These are phyloP conservation scores for Eucidaris tribuloides DNA, from an alignment of 35 echinoderm and acorn worm species.

Conservation along the genomic window DNA sequence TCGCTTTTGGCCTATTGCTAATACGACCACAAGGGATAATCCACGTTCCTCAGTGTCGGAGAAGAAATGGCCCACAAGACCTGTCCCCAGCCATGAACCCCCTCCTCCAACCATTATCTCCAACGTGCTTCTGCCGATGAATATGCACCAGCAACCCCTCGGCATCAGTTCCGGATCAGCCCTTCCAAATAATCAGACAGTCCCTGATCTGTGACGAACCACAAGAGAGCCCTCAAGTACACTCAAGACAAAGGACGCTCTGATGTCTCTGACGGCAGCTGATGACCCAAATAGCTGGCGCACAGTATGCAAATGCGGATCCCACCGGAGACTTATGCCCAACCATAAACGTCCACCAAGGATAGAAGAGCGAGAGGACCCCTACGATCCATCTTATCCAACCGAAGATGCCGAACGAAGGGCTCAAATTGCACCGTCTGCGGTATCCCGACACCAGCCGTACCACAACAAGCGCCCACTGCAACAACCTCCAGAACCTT, in stretches of 20 bases:
- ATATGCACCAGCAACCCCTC: neutral
- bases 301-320: slow-evolving; percentile 87
- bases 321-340: slow-evolving; percentile 49
- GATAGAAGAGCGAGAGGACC: slow-evolving; percentile 74
- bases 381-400: slow-evolving; percentile 89
- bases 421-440: neutral
- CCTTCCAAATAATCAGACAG: neutral
- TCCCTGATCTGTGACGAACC: neutral
- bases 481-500: too few relatives aligned
- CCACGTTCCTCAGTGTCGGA: slow-evolving; percentile 22
- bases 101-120: neutral
- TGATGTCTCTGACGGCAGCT: slow-evolving; percentile 49
- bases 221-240: neutral
- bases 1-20: slow-evolving; percentile 70
- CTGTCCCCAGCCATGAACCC: neutral
- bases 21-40: slow-evolving; percentile 74
- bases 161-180: neutral
- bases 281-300: slow-evolving; percentile 72
- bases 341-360: slow-evolving; percentile 88
- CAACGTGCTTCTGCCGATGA: too few relatives aligned
- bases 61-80: neutral
- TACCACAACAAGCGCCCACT: too few relatives aligned
- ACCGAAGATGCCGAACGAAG: slow-evolving; percentile 42
- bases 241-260: neutral
- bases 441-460: neutral